Evolutionary conservation across 2,888 invertebrate species (phyloP), one percentile per base, ranked within the genome.

Genomic region (Falcaria lacertinaria): DNA sequence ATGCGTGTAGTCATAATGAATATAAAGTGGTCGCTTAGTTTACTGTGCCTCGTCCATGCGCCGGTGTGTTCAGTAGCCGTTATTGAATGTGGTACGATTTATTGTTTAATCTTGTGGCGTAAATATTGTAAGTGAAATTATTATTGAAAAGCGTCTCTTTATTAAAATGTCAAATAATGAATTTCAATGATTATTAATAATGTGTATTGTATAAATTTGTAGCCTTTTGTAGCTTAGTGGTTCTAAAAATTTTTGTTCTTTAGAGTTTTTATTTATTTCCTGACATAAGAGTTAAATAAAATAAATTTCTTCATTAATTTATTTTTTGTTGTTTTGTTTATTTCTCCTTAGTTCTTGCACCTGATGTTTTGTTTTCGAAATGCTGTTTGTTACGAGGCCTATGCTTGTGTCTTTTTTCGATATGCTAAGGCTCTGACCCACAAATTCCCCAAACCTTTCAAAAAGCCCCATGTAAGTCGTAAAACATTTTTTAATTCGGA

Each of bases 201-300:
- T 8, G 50, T 58, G 48, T 63, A 58, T 50, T 64, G 61, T 64
- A 63, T 70, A 72, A 69, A 77, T 66, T 64, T 73, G 64, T 75
- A 70, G 64, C 61, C 62, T 62, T 65, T 57, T 57, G 62, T 65
- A 66, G 61, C 52, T 53, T 69, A 74, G 68, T 58, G 65, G 58
- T 72, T 69, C 64, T 63, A 63, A 72, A n/a, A 70, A 56, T 58
- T 64, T 72, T 80, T 73, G 71, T 77, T 79, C 71, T 69, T 73
- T 72, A 69, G 70, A 66, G 58, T 71, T 75, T 73, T 80, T 78
- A 81, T 84, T 85, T 85, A 78, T 75, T 17, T 40, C 33, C 33
- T n/a, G 19, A 40, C 15, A 33, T 33, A 33, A 34, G 19, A 40
- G 33, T 61, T 43, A 59, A 28, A 57, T 61, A 57, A 58, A 60